A percentile compares a stretch with the other conserved stretches of the same genome.
These are phyloP conservation scores for Leptopilina syphax DNA, from an alignment of 2,888 invertebrate species.

Conservation along the genomic window DNA sequence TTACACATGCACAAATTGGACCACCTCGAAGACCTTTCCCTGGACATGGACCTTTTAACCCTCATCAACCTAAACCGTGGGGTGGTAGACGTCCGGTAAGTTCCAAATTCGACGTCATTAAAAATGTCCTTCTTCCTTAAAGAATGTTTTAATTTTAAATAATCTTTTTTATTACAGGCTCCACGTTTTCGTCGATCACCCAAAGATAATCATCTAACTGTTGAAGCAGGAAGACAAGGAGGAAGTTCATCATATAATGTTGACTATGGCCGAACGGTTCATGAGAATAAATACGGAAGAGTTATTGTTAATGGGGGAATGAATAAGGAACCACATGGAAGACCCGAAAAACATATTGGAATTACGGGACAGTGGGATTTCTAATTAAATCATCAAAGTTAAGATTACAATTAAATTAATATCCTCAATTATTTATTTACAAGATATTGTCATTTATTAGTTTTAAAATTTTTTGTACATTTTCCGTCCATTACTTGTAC, in stretches of 20 bases:
- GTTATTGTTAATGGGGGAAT: conserved; percentile 41
- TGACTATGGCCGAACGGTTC: conserved; percentile 37
- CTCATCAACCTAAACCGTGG: neutral
- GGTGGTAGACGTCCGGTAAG: neutral
- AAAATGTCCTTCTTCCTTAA: too few species aligned
- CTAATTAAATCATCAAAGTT: neutral
- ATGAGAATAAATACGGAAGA: conserved; percentile 44
- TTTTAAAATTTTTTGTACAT: too few species aligned
- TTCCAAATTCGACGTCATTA: neutral
- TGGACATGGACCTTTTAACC: neutral
- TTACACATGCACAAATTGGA: neutral
- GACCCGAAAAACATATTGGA: conserved; percentile 42
- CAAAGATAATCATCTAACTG: conserved; percentile 3
- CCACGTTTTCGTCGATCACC: conserved; percentile 36
- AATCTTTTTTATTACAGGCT: neutral
- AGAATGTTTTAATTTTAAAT: neutral
- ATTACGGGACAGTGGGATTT: conserved; percentile 26
- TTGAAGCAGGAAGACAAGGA: conserved; percentile 37
- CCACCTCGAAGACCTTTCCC: neutral
- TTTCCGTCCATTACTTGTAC: too few species aligned
- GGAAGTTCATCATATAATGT: conserved; percentile 41
- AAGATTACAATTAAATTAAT: too few species aligned
- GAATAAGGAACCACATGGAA: conserved; percentile 38
- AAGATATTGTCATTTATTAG: too few species aligned
- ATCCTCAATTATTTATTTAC: too few species aligned